phyloP scores from a whole-genome alignment of 2,797 vertebrate species.

The Pogoniulus pusillus region DNA sequence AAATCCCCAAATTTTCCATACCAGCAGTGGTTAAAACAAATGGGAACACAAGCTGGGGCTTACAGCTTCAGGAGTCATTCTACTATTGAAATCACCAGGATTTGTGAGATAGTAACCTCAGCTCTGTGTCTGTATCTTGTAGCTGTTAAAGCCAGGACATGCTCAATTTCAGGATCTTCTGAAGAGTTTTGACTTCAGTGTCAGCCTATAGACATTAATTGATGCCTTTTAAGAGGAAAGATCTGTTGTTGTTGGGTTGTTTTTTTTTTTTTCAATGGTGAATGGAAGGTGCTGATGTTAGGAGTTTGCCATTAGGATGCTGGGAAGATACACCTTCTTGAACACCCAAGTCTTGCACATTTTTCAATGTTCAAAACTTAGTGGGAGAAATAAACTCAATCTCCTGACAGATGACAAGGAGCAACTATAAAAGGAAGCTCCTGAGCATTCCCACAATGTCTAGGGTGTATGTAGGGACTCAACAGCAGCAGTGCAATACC shows the following conservation, averaged over 20 bases:
- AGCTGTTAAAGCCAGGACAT: background rate
- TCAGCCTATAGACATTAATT: background rate
- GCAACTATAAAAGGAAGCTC: background rate
- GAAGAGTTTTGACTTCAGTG: background rate
- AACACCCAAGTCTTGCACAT: background rate
- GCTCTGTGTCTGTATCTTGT: background rate
- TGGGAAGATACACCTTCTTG: background rate
- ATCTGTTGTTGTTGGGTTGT: background rate
- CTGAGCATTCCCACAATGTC: background rate
- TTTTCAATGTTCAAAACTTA: background rate
- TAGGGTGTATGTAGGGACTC: background rate
- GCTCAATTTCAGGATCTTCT: background rate
- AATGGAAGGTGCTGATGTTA: background rate
- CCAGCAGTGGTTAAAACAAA: background rate
- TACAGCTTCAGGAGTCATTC: background rate
- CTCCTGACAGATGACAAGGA: background rate
- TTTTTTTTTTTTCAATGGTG: background rate
- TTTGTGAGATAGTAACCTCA: background rate
- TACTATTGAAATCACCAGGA: background rate
- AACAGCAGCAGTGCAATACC: background rate
- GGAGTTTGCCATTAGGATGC: background rate
- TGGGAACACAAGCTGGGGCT: background rate
- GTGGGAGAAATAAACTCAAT: background rate
- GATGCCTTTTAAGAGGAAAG: background rate
- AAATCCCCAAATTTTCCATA: background rate